Conservation (phyloP, 1,140 invertebrate species). For the Heliconius congener region DNA sequence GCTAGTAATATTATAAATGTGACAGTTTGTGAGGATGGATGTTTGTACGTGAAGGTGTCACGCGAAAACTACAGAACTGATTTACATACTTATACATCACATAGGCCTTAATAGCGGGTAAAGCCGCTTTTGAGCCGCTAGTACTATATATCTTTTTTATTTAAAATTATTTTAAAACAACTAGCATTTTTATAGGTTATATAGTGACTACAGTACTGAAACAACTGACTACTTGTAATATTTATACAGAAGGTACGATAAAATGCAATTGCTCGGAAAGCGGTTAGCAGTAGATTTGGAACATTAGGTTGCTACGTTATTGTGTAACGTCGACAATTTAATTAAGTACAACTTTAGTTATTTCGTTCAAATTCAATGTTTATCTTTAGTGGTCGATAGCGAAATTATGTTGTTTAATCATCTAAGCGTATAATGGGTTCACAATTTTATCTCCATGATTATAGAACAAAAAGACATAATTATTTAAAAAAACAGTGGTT, state of each 20-base stretch:
- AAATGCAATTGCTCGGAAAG: conserved; percentile 9
- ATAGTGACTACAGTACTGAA: neutral
- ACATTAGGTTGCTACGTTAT: conserved; percentile 19
- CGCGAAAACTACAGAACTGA: no score
- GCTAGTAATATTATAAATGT: no score
- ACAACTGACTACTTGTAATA: neutral
- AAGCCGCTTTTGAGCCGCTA: no score
- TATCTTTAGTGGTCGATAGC: neutral
- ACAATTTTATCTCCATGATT: no score
- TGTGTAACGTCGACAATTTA: conserved; percentile 20
- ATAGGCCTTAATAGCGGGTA: no score
- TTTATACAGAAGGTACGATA: neutral
- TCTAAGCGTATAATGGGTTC: no score
- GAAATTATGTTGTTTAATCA: no score
- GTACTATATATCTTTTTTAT: neutral
- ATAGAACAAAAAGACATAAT: no score
- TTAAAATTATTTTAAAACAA: neutral
- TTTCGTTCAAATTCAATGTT: neutral
- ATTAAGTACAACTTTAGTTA: conserved; percentile 14
- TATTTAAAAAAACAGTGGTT: no score
- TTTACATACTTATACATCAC: no score
- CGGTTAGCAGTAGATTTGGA: conserved; percentile 16
- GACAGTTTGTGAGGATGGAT: no score
- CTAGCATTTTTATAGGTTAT: neutral
- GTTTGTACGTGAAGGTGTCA: no score